Conservation (phyloP, 1,140 invertebrate genomes). For the Caenorhabditis remanei region DNA sequence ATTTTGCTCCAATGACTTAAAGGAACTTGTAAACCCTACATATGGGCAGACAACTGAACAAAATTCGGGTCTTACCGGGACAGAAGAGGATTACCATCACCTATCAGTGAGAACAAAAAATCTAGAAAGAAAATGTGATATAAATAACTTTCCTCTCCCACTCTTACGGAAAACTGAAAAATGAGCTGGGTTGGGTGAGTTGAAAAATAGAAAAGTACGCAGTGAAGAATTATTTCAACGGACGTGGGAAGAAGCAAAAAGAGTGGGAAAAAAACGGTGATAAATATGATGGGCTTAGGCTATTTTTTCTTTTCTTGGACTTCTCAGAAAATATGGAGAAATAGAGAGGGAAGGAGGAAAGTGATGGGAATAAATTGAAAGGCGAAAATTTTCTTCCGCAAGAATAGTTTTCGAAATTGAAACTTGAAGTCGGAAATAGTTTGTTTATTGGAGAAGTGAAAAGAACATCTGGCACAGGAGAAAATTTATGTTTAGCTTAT, state of each 20-base stretch:
- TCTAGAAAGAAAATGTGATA: neutral
- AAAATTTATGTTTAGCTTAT: too few species aligned
- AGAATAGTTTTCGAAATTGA: neutral
- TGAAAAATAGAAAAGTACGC: neutral
- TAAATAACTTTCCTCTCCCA: neutral
- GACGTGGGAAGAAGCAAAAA: constrained; percentile 15
- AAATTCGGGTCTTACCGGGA: neutral
- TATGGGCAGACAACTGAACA: neutral
- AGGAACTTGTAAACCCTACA: neutral
- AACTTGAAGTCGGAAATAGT: neutral
- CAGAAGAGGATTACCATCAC: neutral
- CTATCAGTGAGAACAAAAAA: constrained; percentile 19
- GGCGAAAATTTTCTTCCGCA: neutral
- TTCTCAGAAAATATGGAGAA: constrained; percentile 4
- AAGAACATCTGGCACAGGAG: neutral
- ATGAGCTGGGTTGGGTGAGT: neutral
- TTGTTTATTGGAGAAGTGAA: neutral
- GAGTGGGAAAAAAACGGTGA: constrained; percentile 37
- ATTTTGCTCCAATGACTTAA: neutral
- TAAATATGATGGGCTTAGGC: constrained; percentile 21
- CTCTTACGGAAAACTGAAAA: neutral
- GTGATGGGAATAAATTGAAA: neutral
- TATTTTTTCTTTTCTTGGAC: constrained; percentile 12
- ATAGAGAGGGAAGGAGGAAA: neutral
- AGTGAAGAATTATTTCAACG: constrained; percentile 12